Percentiles rank a stretch among this genome's conserved stretches.
These are phyloP conservation scores for Drepana falcataria DNA, from an alignment of 2,888 invertebrate genomes.

Conservation along the genomic window DNA sequence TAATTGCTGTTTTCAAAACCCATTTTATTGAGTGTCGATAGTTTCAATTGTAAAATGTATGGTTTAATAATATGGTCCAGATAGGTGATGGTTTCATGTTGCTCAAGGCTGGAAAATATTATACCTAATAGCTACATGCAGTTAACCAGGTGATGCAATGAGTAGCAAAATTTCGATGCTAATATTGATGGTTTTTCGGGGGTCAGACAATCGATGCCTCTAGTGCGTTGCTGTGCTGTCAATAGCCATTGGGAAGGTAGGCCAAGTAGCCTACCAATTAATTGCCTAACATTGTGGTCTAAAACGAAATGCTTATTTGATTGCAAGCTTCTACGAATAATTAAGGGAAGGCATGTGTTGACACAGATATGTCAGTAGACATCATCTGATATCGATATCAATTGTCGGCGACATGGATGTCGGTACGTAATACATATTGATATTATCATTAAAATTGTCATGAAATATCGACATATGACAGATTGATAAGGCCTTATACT, in stretches of 20 bases:
- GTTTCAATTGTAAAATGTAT: neutral
- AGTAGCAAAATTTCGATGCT: no score
- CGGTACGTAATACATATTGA: slow-evolving; percentile 3
- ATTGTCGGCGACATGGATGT: neutral
- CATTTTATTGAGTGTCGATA: slow-evolving; percentile 13
- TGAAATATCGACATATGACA: slow-evolving; percentile 21
- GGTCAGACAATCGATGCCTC: no score
- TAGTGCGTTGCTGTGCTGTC: no score
- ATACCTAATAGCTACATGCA: neutral
- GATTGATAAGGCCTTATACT: slow-evolving; percentile 24
- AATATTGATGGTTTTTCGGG: no score
- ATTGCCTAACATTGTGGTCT: no score
- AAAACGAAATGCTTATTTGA: neutral
- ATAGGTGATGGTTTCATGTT: neutral
- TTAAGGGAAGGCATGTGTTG: neutral
- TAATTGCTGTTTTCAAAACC: slow-evolving; percentile 26
- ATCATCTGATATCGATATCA: neutral
- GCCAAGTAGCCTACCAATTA: no score
- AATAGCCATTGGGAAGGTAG: no score
- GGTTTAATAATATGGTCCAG: neutral
- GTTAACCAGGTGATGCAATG: neutral
- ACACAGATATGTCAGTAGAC: slow-evolving; percentile 1
- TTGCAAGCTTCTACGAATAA: slow-evolving; percentile 6
- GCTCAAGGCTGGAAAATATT: no score
- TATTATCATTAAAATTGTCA: slow-evolving; percentile 6